These are phyloP conservation scores for Coreius guichenoti DNA, from an alignment of 2,797 vertebrate species.

Conservation along the genomic window DNA sequence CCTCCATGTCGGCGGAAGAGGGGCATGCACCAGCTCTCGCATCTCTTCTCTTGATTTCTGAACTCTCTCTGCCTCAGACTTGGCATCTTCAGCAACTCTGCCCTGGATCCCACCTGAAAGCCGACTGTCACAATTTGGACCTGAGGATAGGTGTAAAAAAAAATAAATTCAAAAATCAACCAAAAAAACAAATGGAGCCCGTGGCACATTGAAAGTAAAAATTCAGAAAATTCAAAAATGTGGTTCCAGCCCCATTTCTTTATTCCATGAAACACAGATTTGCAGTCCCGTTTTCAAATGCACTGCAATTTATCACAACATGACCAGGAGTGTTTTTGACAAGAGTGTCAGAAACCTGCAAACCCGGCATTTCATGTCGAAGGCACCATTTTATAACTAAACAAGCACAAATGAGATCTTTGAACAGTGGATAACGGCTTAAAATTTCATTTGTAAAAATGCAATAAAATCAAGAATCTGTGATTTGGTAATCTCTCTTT, in stretches of 20 bases:
- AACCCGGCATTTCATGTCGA: neutral
- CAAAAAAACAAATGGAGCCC: neutral
- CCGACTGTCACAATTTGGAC: conserved; percentile 64
- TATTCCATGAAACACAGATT: neutral
- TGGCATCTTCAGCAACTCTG: conserved; percentile 65
- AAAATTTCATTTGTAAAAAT: neutral
- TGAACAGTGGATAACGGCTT: neutral
- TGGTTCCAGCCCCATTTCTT: neutral
- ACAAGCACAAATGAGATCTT: neutral
- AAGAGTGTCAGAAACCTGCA: neutral
- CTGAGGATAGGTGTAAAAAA: neutral
- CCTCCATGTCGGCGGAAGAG: conserved; percentile 89
- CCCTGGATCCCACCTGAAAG: conserved; percentile 54
- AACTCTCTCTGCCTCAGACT: conserved; percentile 68
- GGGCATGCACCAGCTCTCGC: conserved; percentile 86
- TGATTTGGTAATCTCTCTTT: too few relatives aligned
- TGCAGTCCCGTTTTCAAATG: neutral
- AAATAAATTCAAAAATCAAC: neutral
- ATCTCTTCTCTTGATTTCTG: conserved; percentile 79
- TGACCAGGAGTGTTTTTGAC: too few relatives aligned
- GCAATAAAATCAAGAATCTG: too few relatives aligned
- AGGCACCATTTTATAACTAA: neutral
- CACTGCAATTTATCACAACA: neutral
- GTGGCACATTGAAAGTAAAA: neutral
- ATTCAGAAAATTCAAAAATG: neutral